Conservation (phyloP, 2,113 vertebrate species). For the Eleginops maclovinus region DNA sequence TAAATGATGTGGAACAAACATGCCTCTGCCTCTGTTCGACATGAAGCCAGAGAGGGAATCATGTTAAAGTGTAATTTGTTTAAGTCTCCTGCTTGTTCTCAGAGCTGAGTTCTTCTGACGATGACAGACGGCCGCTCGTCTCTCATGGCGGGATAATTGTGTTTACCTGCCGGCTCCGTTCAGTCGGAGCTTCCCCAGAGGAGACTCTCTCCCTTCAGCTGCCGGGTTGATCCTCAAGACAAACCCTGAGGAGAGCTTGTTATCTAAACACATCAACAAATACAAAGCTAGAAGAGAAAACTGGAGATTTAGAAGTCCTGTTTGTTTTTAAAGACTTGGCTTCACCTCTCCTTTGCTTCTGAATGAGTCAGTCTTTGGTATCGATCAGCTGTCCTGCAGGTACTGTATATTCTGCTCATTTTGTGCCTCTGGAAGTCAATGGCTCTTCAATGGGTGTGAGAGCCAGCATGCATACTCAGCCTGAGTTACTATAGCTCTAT, state of each 20-base stretch:
- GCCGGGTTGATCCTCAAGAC: too few relatives aligned
- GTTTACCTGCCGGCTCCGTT: conserved; percentile 51
- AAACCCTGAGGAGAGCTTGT: background rate
- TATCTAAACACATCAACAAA: background rate
- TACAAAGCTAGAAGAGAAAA: too few relatives aligned
- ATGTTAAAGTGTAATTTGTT: conserved; percentile 43
- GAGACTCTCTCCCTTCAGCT: too few relatives aligned
- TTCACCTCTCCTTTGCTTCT: conserved; percentile 7
- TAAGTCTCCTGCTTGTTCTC: conserved; percentile 34
- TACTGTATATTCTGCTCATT: conserved; percentile 15
- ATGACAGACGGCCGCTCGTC: conserved; percentile 47
- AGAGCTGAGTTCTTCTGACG: conserved; percentile 54
- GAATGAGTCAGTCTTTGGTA: conserved; percentile 34
- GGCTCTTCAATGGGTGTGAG: background rate
- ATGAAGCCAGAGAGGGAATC: conserved; percentile 19
- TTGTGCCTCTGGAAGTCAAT: conserved; percentile 9
- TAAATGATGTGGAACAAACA: conserved; percentile 73
- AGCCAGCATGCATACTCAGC: too few relatives aligned
- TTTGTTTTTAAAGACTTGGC: too few relatives aligned
- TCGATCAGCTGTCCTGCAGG: conserved; percentile 25
- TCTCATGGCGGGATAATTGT: conserved; percentile 63
- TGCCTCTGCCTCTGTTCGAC: conserved; percentile 54
- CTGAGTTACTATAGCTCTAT: too few relatives aligned
- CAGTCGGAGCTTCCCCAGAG: conserved; percentile 11
- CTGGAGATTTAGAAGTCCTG: background rate